Conservation (phyloP, 2,113 vertebrate genomes). For the Nothoprocta perdicaria region DNA sequence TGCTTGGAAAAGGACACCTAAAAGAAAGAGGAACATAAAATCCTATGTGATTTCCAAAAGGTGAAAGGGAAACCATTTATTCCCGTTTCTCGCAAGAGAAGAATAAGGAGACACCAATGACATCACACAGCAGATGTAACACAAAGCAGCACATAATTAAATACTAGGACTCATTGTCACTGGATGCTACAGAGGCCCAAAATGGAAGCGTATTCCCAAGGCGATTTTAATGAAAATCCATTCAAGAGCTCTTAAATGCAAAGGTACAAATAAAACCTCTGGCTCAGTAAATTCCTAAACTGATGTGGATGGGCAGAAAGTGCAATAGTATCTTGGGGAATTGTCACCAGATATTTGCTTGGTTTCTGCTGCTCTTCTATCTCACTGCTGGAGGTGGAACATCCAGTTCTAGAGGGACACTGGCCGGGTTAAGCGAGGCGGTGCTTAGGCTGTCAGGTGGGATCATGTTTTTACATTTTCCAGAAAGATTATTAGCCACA, state of each 20-base stretch:
- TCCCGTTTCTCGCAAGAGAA: not conserved
- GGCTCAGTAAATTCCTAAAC: not conserved
- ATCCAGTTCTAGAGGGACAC: not conserved
- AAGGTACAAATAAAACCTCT: not conserved
- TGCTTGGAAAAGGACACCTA: not conserved
- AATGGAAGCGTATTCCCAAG: not conserved
- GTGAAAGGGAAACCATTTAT: not conserved
- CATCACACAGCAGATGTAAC: not conserved
- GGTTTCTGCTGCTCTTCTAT: not conserved
- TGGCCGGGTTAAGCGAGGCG: not conserved
- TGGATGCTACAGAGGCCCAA: not conserved
- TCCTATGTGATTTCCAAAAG: not conserved
- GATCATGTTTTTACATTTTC: not conserved
- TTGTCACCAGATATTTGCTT: not conserved
- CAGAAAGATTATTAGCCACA: not conserved
- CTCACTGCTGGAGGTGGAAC: not conserved
- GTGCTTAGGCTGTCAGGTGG: not conserved
- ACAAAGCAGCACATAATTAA: not conserved
- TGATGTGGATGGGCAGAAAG: not conserved
- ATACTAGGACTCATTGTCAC: not conserved
- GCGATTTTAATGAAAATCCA: not conserved
- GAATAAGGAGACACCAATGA: not conserved
- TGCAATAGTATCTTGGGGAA: not conserved
- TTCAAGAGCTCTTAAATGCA: not conserved
- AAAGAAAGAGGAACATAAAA: not conserved